These are phyloP conservation scores for Iselma pallidipennis DNA, from an alignment of 2,888 invertebrate species.

Conservation along the genomic window DNA sequence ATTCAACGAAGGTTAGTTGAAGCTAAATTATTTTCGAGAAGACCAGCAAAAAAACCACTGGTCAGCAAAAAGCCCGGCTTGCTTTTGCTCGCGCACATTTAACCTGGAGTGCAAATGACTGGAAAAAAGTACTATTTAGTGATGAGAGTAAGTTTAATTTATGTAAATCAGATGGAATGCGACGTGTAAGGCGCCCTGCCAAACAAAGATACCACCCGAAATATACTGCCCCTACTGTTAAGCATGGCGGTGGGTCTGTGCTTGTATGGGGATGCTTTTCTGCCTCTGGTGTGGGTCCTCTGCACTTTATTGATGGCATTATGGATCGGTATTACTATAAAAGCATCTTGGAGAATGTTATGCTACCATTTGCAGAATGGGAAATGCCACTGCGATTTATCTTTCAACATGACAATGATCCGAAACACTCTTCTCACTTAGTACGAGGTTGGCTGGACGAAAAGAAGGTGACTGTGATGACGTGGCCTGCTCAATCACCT, in stretches of 20 bases:
- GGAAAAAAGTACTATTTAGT: constrained; percentile 12
- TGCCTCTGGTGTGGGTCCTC: constrained; percentile 1
- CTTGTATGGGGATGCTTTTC: constrained; percentile 12
- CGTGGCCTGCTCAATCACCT: constrained; percentile 4
- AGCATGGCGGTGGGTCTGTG: constrained; percentile 6
- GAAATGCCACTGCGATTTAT: constrained; percentile 12
- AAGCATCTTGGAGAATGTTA: too few relatives aligned
- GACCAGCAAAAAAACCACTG: background rate
- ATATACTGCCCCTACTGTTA: constrained; percentile 10
- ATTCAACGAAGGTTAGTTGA: constrained; percentile 2
- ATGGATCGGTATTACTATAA: too few relatives aligned
- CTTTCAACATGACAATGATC: constrained; percentile 8
- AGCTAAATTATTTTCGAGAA: background rate
- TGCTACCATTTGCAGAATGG: constrained; percentile 7
- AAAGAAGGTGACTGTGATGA: background rate
- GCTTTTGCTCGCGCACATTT: background rate
- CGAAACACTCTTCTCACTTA: background rate
- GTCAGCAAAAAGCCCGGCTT: background rate
- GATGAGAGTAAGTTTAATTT: constrained; percentile 11
- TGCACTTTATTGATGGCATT: constrained; percentile 11
- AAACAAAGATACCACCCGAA: constrained; percentile 13
- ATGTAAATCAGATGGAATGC: constrained; percentile 17
- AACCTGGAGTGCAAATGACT: background rate
- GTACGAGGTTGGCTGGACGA: background rate
- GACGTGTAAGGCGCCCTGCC: constrained; percentile 7